Evolutionary conservation across 2,113 vertebrate species (phyloP), one percentile per base, ranked within the genome.

Genomic region (Machaerirhynchus nigripectus): DNA sequence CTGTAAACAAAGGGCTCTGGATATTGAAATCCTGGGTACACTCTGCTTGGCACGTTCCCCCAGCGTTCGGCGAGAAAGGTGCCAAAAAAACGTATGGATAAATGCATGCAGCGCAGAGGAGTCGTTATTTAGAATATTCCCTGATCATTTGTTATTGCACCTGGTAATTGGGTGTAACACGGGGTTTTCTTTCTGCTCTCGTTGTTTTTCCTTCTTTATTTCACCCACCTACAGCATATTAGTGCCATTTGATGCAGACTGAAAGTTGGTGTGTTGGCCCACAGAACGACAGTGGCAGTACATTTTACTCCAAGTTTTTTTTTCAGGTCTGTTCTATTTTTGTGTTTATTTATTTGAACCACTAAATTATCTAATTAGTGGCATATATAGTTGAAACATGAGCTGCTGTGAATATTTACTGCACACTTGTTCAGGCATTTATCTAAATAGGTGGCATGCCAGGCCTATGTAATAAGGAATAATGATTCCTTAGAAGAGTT

Each of bases 351-450:
- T 98, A 98, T 98, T 97, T 97, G 97, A 96, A 93, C 96, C 97
- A 98, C 97, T 98, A 98, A 98, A 98, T 98, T 98, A 98, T 98
- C 98, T 98, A 98, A 98, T 98, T 98, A 98, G 98, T 97, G 95
- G 97, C 97, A 98, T 95, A 98, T 97, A 98, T 97, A 86, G 97
- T 96, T 98, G 98, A 98, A 97, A 97, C 97, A 98, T 97, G 96
- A 97, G 97, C 98, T 97, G 98, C 98, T 98, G 97, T 97, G 98
- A 98, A 98, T 98, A 98, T 98, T 98, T 98, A 98, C 98, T 97
- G 95, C 97, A 95, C 95, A 97, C 98, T 98, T 97, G 96, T 98
- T 97, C 97, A 93, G 73, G 82, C 98, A 98, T 98, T 98, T 98
- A 98, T 98, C 98, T 98, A 98, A 98, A 98, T 98, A 98, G 98